Conservation (phyloP, 2,797 vertebrate genomes). For the Brotula barbata region DNA sequence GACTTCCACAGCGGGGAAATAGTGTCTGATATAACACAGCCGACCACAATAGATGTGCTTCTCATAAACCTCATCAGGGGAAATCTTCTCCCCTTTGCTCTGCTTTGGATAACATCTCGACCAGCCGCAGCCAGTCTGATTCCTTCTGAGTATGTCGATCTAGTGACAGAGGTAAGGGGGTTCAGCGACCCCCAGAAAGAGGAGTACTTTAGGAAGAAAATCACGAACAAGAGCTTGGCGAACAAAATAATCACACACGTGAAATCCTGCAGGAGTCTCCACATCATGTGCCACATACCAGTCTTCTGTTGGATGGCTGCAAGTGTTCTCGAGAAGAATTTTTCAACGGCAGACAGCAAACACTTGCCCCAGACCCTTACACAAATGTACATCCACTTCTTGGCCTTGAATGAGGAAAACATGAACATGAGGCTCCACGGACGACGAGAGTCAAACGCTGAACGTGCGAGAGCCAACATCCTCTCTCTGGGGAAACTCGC, state of each 20-base stretch:
- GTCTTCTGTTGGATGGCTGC: slow-evolving; percentile 71
- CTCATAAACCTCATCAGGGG: slow-evolving; percentile 70
- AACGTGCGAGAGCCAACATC: slow-evolving; percentile 41
- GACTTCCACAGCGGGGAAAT: slow-evolving; percentile 63
- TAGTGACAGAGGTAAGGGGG: slow-evolving; percentile 69
- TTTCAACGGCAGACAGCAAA: slow-evolving; percentile 20
- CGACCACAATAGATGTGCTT: slow-evolving; percentile 36
- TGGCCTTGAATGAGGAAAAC: slow-evolving; percentile 44
- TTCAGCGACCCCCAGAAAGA: slow-evolving; percentile 72
- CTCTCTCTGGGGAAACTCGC: slow-evolving; percentile 66
- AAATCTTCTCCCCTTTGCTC: slow-evolving; percentile 56
- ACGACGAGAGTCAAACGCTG: slow-evolving; percentile 27
- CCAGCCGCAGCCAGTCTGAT: slow-evolving; percentile 60
- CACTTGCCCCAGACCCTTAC: slow-evolving; percentile 68
- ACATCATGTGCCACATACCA: slow-evolving; percentile 77
- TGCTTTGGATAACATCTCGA: slow-evolving; percentile 72
- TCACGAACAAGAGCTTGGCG: slow-evolving; percentile 41
- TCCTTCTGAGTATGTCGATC: slow-evolving; percentile 55
- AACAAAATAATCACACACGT: slow-evolving; percentile 57
- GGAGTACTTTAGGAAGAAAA: slow-evolving; percentile 66
- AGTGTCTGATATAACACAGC: slow-evolving; percentile 46
- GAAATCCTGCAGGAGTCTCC: slow-evolving; percentile 67
- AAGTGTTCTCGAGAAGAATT: slow-evolving; percentile 57
- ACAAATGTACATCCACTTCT: slow-evolving; percentile 71
- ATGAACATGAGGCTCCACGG: slow-evolving; percentile 38